phyloP scores from a whole-genome alignment of 2,888 invertebrate species.

The Micropterix aruncella region DNA sequence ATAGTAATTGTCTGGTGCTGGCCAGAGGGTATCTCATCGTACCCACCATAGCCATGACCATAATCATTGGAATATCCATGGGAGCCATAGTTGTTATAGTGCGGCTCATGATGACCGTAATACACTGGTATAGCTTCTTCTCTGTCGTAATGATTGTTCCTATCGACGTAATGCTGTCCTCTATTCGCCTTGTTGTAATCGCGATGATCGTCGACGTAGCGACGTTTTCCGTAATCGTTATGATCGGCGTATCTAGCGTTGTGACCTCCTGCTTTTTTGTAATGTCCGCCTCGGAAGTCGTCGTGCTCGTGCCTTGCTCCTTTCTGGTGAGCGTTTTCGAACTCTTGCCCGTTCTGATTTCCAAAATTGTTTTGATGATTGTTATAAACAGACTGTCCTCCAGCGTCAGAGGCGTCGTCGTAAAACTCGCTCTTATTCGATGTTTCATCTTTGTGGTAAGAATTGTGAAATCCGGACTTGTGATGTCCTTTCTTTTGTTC shows the following conservation, averaged over 20 bases:
- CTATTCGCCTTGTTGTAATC: conserved; percentile 29
- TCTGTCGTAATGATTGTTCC: conserved; percentile 24
- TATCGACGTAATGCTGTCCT: conserved; percentile 25
- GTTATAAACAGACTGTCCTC: conserved; percentile 30
- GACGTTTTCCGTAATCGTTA: conserved; percentile 31
- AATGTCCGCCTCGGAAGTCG: conserved; percentile 26
- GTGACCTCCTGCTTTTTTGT: conserved; percentile 27
- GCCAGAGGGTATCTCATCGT: conserved; percentile 26
- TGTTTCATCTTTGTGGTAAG: conserved; percentile 56
- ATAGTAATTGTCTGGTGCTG: conserved; percentile 34
- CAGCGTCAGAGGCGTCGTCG: conserved; percentile 43
- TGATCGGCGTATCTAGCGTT: conserved; percentile 27
- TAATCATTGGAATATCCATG: not conserved
- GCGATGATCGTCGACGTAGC: conserved; percentile 29
- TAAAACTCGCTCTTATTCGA: conserved; percentile 55
- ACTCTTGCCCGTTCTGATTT: conserved; percentile 27
- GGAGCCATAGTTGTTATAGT: not conserved
- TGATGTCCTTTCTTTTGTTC: conserved; percentile 55
- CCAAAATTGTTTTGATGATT: conserved; percentile 27
- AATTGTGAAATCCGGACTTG: conserved; percentile 52
- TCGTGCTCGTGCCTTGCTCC: conserved; percentile 27
- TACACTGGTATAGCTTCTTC: conserved; percentile 11
- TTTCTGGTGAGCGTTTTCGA: conserved; percentile 30
- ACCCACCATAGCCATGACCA: not conserved
- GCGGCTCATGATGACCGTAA: conserved; percentile 4